Evolutionary conservation across 2,888 invertebrate species (phyloP), one percentile per base, ranked within the genome.

Genomic region (Mongoloraphidia duomilia): DNA sequence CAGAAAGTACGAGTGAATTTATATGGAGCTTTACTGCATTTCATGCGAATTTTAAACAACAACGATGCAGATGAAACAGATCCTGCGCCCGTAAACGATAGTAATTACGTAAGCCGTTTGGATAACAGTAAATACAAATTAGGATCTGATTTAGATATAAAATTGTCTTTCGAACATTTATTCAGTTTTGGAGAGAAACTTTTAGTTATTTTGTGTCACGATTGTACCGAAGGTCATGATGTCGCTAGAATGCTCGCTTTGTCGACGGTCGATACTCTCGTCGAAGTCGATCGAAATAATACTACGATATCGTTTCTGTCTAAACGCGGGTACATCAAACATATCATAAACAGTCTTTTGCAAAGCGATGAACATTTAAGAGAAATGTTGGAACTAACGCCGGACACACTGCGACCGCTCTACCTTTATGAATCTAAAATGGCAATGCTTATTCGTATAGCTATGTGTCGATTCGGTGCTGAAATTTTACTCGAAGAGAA

Each of bases 401-500:
- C 82, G 0, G 76, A 77, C 44, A 80, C 79, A 2, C 71, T 92
- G 41, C 77, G 84, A 49, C 80, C 83, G 1, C 67, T 93, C 1
- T 93, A 89, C 69, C 77, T 91, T 12, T 93, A 89, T 67, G 87
- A 90, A 65, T 84, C 90, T 0, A 88, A 89, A 70, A 82, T 93
- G 82, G 79, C 85, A 37, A 75, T 88, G 55, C 71, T 91, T 13
- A 73, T 79, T 46, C 75, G 83, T 60, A 71, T 89, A 57, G 82
- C 86, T 0, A 74, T 77, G 8, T 76, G 77, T 0, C 72, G 79
- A 53, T 60, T 73, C 10, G 90, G 90, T 53, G 78, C 82, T 0
- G 79, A 80, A 57, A 64, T 77, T 46, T 60, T 83, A 1, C 58
- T 83, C 8, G 77, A 76, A 54, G 76, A 77, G 53, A 76, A 76